These are phyloP conservation scores for Apteryx mantelli DNA, from an alignment of 2,113 vertebrate genomes.

Conservation along the genomic window DNA sequence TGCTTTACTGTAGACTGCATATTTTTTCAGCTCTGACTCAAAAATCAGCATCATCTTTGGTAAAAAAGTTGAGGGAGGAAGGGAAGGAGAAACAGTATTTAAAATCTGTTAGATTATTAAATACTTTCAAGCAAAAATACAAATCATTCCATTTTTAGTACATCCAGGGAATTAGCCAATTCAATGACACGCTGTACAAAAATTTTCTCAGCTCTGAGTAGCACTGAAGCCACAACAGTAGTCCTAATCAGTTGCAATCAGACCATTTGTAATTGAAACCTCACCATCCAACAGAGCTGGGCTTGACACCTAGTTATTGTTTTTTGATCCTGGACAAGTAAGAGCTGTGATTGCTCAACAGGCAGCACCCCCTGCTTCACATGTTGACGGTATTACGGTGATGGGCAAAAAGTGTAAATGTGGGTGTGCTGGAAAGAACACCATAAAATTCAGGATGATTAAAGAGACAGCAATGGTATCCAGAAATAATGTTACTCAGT, in stretches of 20 bases:
- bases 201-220: not conserved
- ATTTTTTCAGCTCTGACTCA: not conserved
- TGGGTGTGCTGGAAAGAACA: not conserved
- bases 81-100: not conserved
- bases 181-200: not conserved
- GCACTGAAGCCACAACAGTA: not conserved
- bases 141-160: not conserved
- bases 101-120: not conserved
- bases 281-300: not conserved
- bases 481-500: not conserved
- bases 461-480: not conserved
- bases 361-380: not conserved
- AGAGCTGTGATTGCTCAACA: accelerated
- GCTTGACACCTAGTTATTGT: not conserved
- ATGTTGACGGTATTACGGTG: not conserved
- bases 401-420: not conserved
- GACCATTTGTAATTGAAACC: not conserved
- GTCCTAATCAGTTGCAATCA: not conserved
- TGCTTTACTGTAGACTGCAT: not conserved
- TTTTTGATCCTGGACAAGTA: not conserved
- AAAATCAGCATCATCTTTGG: not conserved
- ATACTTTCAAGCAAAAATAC: not conserved
- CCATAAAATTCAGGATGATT: not conserved
- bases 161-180: not conserved
- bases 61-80: not conserved